Conservation (phyloP, 2,113 vertebrate genomes). For the Microcebus ravelobensis region DNA sequence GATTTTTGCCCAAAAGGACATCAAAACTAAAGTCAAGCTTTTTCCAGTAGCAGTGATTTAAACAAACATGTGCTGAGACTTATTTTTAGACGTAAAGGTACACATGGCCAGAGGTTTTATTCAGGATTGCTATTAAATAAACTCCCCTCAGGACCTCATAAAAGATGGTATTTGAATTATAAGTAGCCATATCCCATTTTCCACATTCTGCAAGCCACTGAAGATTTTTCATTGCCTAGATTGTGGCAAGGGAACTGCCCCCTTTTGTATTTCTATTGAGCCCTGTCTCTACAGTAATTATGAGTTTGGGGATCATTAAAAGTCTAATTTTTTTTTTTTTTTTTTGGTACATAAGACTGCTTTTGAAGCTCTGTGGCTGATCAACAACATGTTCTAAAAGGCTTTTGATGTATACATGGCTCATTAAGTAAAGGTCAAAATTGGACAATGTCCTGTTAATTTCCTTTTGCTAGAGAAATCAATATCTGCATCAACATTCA, state of each 20-base stretch:
- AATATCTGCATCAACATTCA: conserved; percentile 78
- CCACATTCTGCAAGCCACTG: conserved; percentile 48
- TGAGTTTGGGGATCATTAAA: conserved; percentile 65
- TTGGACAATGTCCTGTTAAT: conserved; percentile 78
- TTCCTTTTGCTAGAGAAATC: conserved; percentile 80
- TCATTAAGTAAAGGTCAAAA: conserved; percentile 80
- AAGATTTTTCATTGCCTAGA: conserved; percentile 23
- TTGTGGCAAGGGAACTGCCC: neutral
- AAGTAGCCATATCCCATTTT: conserved; percentile 65
- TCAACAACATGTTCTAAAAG: conserved; percentile 63
- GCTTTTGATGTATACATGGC: conserved; percentile 73
- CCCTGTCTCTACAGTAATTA: conserved; percentile 65
- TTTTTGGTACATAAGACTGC: neutral
- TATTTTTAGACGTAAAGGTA: conserved; percentile 71
- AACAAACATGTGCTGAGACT: conserved; percentile 62
- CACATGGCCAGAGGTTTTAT: conserved; percentile 59
- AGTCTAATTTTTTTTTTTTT: neutral
- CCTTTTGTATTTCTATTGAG: conserved; percentile 49
- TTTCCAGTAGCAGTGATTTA: conserved; percentile 67
- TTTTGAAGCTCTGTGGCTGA: conserved; percentile 50
- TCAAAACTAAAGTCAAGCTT: conserved; percentile 36
- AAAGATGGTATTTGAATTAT: conserved; percentile 75
- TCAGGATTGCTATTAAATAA: conserved; percentile 68
- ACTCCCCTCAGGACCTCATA: conserved; percentile 60
- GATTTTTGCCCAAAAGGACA: conserved; percentile 31